Conservation (phyloP, 2,888 invertebrate species). For the Cantharis flavilabris region DNA sequence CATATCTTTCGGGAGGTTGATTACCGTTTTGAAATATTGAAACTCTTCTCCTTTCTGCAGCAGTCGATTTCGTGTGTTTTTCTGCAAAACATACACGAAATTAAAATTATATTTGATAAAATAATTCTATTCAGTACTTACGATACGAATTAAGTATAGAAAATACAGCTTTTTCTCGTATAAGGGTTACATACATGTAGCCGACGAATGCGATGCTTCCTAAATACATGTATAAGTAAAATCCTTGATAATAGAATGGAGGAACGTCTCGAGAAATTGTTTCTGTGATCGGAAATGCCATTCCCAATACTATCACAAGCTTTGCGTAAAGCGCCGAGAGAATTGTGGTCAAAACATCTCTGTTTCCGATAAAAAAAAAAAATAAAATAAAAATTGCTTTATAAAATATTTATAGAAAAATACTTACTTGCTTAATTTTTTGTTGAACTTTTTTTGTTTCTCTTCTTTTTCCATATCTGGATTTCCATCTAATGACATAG, state of each 20-base stretch:
- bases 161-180: constrained; percentile 57
- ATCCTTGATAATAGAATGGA: constrained; percentile 78
- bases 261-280: constrained; percentile 79
- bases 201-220: constrained; percentile 78
- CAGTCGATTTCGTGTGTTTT: not conserved
- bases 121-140: constrained; percentile 15
- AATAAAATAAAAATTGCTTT: not conserved
- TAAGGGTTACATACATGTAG: constrained; percentile 70
- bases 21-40: not conserved
- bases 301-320: constrained; percentile 79
- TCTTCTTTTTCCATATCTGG: constrained; percentile 37
- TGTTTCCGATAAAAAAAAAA: constrained; percentile 49
- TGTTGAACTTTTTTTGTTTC: constrained; percentile 52
- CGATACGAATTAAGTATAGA: constrained; percentile 56
- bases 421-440: constrained; percentile 58
- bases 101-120: not conserved
- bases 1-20: constrained; percentile 66
- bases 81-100: not conserved
- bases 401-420: constrained; percentile 8
- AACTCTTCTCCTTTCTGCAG: not conserved
- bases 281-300: constrained; percentile 87
- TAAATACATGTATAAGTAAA: constrained; percentile 80
- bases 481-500: constrained; percentile 28
- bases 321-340: constrained; percentile 85
- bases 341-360: constrained; percentile 73